Evolutionary conservation across 2,888 invertebrate genomes (phyloP).

Genomic region (Apodemia zela): DNA sequence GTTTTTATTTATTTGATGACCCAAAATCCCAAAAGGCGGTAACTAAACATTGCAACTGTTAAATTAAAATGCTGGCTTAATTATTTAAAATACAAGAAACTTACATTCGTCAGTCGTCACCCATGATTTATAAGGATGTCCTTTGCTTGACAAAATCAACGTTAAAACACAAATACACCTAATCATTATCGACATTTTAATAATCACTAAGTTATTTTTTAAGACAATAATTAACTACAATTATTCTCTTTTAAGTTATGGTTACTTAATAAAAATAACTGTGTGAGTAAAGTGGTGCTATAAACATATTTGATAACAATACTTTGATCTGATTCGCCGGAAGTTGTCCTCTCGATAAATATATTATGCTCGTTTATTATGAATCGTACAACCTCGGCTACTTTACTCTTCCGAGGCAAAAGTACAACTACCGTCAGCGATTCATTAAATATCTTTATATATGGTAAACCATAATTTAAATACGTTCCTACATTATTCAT

Average conservation of each 20-base stretch:
- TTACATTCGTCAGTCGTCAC: constrained; percentile 64
- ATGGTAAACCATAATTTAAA: constrained; percentile 6
- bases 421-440: neutral
- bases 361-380: neutral
- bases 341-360: neutral
- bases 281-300: neutral
- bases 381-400: neutral
- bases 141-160: constrained; percentile 24
- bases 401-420: constrained; percentile 4
- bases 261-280: no score
- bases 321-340: neutral
- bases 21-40: no score
- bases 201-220: neutral
- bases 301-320: neutral
- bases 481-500: constrained; percentile 11
- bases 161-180: constrained; percentile 8
- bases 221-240: neutral
- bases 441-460: constrained; percentile 6
- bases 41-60: no score
- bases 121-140: constrained; percentile 35
- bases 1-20: no score
- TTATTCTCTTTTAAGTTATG: no score
- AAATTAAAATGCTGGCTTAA: no score
- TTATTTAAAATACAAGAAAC: constrained; percentile 30
- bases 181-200: neutral